These are phyloP conservation scores for Paramacrobiotus metropolitanus DNA, from an alignment of 1,140 invertebrate species.

Conservation along the genomic window DNA sequence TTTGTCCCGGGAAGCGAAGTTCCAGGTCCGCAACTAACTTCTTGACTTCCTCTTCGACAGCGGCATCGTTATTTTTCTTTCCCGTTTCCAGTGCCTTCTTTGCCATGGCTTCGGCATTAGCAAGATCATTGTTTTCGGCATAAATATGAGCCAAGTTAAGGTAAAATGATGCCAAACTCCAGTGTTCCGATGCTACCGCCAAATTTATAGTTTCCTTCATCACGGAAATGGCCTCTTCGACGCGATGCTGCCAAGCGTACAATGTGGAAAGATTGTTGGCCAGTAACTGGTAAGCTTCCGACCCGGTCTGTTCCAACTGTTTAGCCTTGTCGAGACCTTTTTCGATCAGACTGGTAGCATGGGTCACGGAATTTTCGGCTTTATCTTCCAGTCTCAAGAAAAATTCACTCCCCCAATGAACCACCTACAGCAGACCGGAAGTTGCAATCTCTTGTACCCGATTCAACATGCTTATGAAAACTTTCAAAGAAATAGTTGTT, in stretches of 20 bases:
- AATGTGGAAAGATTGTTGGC: not conserved
- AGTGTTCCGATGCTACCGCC: not conserved
- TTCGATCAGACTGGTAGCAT: not conserved
- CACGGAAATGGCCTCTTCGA: not conserved
- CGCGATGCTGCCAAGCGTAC: not conserved
- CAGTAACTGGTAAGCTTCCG: not conserved
- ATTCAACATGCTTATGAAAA: too few species aligned
- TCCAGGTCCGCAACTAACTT: not conserved
- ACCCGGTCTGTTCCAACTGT: not conserved
- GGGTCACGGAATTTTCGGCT: not conserved
- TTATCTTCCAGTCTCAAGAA: not conserved
- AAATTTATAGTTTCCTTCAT: not conserved
- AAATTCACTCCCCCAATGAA: not conserved
- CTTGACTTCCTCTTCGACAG: not conserved
- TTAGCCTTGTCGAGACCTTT: not conserved
- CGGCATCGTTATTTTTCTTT: not conserved
- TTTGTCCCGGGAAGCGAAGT: not conserved
- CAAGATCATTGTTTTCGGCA: not conserved
- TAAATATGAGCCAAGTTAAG: constrained; percentile 1
- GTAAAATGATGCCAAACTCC: not conserved
- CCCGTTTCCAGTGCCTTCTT: not conserved
- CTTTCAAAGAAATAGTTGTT: too few species aligned
- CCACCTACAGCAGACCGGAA: too few species aligned
- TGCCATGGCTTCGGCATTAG: not conserved
- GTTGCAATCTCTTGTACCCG: too few species aligned